Evolutionary conservation across 2,888 invertebrate species (phyloP), one percentile per base, ranked within the genome.

Genomic region (Xestia c-nigrum): DNA sequence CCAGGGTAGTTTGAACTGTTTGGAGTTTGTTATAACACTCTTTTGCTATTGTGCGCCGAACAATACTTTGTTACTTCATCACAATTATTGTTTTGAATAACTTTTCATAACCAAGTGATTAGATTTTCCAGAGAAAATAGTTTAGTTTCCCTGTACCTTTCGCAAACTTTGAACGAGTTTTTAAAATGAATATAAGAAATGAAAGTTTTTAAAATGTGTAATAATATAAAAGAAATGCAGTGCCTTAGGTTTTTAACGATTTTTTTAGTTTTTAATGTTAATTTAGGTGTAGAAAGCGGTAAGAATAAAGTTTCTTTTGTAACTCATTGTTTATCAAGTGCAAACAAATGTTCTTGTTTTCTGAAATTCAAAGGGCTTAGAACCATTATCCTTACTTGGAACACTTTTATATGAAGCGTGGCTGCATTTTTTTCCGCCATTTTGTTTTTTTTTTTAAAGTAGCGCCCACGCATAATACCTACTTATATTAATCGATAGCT

Each of bases 211-310:
- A 52, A 47, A 6, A 57, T 21, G 55, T 47, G 65, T 52, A 75
- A n/a, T 71, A 63, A 74, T 43, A n/a, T 24, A 31, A 66, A 66
- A 74, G 63, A 78, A 83, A 77, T 84, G 78, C 59, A 87, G 80
- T 84, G 79, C 87, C 66, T 78, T 88, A 85, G 74, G 86, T 86
- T 72, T 90, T 85, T 82, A 61, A 86, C 64, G 52, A 88, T 70
- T 76, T 83, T 87, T 78, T 76, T 84, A 86, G 83, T 85, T 77
- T 78, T 81, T 78, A 68, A 80, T 76, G 74, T 81, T 81, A 78
- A 67, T 71, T 74, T 85, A 77, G 70, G 72, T 74, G 88, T 92
- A 78, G 80, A 89, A 72, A 88, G 90, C 72, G 94, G 94, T 94
- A 90, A 91, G 91, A 74, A 46, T 10, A 19, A 43, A 6, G 0